Evolutionary conservation across 2,113 vertebrate species (phyloP).

Genomic region (Columba janthina): DNA sequence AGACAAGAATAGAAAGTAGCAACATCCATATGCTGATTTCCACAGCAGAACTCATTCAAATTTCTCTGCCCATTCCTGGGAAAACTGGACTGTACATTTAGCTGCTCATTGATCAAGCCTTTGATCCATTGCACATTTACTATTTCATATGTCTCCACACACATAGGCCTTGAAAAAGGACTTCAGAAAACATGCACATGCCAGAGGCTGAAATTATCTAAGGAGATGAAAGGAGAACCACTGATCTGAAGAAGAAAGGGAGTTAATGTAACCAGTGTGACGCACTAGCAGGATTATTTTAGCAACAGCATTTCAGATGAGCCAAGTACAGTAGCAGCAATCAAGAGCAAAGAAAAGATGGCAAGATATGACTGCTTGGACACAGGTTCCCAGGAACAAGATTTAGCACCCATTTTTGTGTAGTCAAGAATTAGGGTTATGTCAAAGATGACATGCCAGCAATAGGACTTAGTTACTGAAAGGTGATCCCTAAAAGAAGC

Average conservation of each 20-base stretch:
- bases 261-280: background rate
- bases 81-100: background rate
- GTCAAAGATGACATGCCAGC: background rate
- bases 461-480: background rate
- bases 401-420: background rate
- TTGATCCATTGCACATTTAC: background rate
- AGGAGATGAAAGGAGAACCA: background rate
- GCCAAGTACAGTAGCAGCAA: background rate
- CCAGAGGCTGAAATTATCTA: background rate
- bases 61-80: background rate
- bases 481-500: background rate
- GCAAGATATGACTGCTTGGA: background rate
- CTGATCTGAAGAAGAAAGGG: background rate
- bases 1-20: background rate
- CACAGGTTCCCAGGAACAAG: background rate
- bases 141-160: rapidly evolving
- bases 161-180: background rate
- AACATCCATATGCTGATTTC: background rate
- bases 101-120: background rate
- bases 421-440: background rate
- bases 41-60: background rate
- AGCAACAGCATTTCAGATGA: background rate
- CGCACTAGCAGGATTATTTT: background rate
- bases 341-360: background rate
- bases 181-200: background rate